Conservation (phyloP, 2,113 vertebrate species). For the Lagopus leucura region DNA sequence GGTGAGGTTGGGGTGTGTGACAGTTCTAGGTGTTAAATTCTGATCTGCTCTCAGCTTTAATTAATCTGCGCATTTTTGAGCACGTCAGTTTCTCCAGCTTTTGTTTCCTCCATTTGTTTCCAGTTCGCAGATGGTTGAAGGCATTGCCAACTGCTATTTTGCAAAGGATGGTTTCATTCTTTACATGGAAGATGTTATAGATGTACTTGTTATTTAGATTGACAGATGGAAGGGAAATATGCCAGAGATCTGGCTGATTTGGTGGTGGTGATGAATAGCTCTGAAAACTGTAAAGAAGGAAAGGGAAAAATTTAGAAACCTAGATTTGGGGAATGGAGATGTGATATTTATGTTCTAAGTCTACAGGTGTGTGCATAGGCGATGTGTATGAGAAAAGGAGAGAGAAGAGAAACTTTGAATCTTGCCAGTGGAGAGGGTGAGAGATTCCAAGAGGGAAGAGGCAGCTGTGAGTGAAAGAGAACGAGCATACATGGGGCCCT, state of each 20-base stretch:
- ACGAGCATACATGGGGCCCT: background rate
- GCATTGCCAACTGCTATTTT: constrained; percentile 10
- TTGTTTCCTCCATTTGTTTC: constrained; percentile 5
- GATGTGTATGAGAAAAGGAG: background rate
- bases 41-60: background rate
- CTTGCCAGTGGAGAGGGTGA: background rate
- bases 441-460: background rate
- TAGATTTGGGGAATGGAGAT: background rate
- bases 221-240: background rate
- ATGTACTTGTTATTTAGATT: background rate
- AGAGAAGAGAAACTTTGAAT: background rate
- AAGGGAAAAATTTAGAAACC: background rate
- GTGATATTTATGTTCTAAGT: accelerated
- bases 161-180: constrained; percentile 2
- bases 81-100: background rate
- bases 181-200: background rate
- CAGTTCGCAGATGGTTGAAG: constrained; percentile 8
- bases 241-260: background rate
- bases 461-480: background rate
- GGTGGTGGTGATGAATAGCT: background rate
- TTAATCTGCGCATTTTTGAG: background rate
- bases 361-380: background rate
- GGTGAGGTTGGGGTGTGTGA: background rate
- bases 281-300: constrained; percentile 14
- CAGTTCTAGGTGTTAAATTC: background rate